Conservation (phyloP, 2,113 vertebrate species). For the Phalacrocorax carbo region DNA sequence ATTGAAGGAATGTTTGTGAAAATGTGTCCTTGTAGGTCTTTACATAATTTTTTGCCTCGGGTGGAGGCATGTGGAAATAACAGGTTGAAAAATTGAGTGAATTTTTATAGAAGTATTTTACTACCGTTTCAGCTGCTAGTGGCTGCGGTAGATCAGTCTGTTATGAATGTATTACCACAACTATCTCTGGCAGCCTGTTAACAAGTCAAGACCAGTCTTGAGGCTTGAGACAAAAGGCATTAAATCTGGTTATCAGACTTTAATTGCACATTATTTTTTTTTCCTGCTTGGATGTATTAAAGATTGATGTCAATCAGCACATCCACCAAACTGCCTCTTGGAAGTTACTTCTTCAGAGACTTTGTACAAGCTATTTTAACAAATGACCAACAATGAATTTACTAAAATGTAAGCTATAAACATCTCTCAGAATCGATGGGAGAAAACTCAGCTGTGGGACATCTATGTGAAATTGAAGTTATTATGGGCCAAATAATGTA, state of each 20-base stretch:
- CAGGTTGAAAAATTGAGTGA: background rate
- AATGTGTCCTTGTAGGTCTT: conserved; percentile 8
- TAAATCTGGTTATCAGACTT: background rate
- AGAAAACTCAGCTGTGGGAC: background rate
- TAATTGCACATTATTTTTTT: background rate
- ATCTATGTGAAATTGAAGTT: background rate
- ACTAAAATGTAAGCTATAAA: background rate
- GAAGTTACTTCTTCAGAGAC: background rate
- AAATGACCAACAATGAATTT: background rate
- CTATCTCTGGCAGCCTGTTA: background rate
- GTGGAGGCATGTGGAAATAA: background rate
- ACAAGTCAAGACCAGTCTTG: background rate
- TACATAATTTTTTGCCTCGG: background rate
- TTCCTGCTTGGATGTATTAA: background rate
- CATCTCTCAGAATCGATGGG: background rate
- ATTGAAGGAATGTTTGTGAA: background rate
- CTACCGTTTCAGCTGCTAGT: background rate
- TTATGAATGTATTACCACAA: background rate
- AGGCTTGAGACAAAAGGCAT: background rate
- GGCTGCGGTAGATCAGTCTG: background rate
- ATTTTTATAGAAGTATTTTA: background rate
- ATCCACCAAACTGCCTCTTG: background rate
- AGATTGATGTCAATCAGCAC: background rate
- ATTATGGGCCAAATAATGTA: background rate
- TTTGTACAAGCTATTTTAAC: background rate